Conservation (phyloP, 2,797 vertebrate species). For the Hylomyscus alleni region DNA sequence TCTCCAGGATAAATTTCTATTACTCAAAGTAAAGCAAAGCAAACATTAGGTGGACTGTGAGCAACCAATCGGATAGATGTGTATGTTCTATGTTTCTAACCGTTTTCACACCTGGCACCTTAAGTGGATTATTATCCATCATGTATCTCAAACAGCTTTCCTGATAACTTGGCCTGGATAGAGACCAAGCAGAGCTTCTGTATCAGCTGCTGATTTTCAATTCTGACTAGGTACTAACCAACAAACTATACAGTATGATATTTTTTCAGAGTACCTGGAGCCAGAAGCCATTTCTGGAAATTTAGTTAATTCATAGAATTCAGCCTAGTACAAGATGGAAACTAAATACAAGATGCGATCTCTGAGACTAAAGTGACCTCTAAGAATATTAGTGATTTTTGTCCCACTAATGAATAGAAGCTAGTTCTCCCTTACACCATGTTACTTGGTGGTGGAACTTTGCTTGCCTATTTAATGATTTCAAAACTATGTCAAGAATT, state of each 20-base stretch:
- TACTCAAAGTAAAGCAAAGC: not conserved
- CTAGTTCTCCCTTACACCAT: not conserved
- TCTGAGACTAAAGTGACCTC: not conserved
- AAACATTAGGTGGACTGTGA: not conserved
- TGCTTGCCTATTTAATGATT: slow-evolving; percentile 60
- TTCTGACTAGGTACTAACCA: not conserved
- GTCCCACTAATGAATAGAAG: slow-evolving; percentile 37
- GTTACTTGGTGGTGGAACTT: slow-evolving; percentile 13
- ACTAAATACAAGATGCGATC: not conserved
- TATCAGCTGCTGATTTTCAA: not conserved
- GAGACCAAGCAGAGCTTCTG: not conserved
- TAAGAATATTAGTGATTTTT: slow-evolving; percentile 40
- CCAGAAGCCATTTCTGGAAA: not conserved
- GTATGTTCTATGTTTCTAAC: not conserved
- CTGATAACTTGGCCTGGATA: not conserved
- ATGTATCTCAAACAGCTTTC: not conserved
- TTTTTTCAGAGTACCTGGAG: not conserved
- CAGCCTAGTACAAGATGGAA: not conserved
- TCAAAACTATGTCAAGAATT: slow-evolving; percentile 47
- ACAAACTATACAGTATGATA: not conserved
- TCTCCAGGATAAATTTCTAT: not conserved
- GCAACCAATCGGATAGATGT: not conserved
- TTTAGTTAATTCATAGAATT: not conserved
- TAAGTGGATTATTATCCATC: not conserved
- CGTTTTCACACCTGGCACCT: not conserved